Evolutionary conservation across 2,113 vertebrate genomes (phyloP), one percentile per base, ranked within the genome.

Genomic region (Scomber japonicus): DNA sequence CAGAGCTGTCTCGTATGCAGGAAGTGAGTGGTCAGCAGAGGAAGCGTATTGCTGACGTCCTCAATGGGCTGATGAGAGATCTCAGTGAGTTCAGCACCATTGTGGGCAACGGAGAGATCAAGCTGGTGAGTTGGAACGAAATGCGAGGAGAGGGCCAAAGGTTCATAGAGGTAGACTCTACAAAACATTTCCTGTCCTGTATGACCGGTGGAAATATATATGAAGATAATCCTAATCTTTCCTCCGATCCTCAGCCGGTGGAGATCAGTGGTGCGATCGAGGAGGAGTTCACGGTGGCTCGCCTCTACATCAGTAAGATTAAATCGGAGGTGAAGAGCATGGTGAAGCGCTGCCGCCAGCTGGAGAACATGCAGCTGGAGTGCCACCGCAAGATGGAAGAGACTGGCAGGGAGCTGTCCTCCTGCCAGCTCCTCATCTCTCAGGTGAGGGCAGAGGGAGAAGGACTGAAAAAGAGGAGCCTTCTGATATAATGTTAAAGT

Each of bases 341-440:
- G 93, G 96, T 98, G 88, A 98, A 98, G 89, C 93, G 97, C 8
- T 98, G 98, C 85, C 94, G 96, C 35, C 97, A 98, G 91, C 94
- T 98, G 91, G 98, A 98, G 92, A 95, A 89, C 84, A 95, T 97
- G 88, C 97, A 98, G 92, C 95, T 97, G 1, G 97, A 98, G 69
- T 99, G 97, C 40, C 97, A 98, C 82, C 97, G 97, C 89, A 98
- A 98, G 95, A 96, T 98, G 97, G 97, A 98, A 89, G 97, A 97
- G 92, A 98, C 97, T 0, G 96, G 96, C 3, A 92, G 96, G 1
- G 97, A 98, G 90, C 88, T 98, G 45, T 97, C 97, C 7, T 97
- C 97, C 81, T 98, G 97, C 94, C 97, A 99, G 80, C 97, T 98
- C 55, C 96, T 99, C 90, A 98, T 99, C 93, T 98, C 97, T 13